These are phyloP conservation scores for Lasioglossum oenotherae DNA, from an alignment of 2,888 invertebrate species.

Conservation along the genomic window DNA sequence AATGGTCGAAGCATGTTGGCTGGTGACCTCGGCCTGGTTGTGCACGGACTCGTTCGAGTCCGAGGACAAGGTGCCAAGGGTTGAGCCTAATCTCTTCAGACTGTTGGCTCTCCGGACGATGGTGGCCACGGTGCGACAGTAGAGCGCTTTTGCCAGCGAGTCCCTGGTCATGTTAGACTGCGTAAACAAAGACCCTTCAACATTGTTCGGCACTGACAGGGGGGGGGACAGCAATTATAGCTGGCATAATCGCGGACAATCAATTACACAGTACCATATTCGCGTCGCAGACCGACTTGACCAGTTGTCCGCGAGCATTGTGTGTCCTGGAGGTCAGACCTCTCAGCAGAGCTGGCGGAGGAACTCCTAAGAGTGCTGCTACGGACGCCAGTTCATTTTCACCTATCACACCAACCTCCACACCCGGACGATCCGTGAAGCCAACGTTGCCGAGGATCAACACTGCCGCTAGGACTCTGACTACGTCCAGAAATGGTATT, in stretches of 20 bases:
- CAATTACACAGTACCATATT: constrained; percentile 86
- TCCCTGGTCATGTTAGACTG: constrained; percentile 94
- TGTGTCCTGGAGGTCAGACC: constrained; percentile 94
- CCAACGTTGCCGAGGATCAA: constrained; percentile 96
- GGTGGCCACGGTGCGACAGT: constrained; percentile 97
- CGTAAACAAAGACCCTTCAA: constrained; percentile 64
- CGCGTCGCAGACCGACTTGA: constrained; percentile 93
- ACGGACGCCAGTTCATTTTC: constrained; percentile 94
- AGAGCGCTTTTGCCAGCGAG: constrained; percentile 95
- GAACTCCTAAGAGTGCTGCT: constrained; percentile 92
- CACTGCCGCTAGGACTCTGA: constrained; percentile 95
- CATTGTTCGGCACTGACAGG: constrained; percentile 30
- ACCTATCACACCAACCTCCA: constrained; percentile 91
- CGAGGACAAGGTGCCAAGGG: constrained; percentile 93
- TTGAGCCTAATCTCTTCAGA: constrained; percentile 93
- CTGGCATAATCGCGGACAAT: constrained; percentile 11
- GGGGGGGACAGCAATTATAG: neutral
- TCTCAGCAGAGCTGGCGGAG: constrained; percentile 90
- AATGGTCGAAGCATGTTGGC: constrained; percentile 93
- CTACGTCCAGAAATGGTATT: constrained; percentile 97
- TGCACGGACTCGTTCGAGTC: constrained; percentile 97
- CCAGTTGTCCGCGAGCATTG: constrained; percentile 91
- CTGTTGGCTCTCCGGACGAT: constrained; percentile 97
- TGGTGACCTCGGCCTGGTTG: constrained; percentile 93
- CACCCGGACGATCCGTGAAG: constrained; percentile 92